phyloP scores from a whole-genome alignment of 2,113 vertebrate species.

The Laticauda colubrina region DNA sequence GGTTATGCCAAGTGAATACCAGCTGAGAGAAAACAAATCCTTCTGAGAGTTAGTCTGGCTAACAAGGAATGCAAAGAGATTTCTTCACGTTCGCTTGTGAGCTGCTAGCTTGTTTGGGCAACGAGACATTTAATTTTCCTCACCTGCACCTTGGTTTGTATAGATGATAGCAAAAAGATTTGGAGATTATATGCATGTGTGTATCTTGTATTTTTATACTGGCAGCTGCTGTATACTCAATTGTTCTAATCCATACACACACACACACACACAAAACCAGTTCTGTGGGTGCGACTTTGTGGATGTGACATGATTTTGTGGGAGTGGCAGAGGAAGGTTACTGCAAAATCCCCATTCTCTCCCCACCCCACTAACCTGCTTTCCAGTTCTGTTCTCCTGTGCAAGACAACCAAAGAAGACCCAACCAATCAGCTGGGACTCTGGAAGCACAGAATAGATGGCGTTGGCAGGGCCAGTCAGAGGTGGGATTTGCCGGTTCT shows the following conservation, averaged over 20 bases:
- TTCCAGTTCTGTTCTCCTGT: too few species aligned
- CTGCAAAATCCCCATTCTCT: too few species aligned
- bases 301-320: too few species aligned
- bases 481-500: too few species aligned
- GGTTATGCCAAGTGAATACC: slow-evolving; percentile 58
- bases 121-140: neutral
- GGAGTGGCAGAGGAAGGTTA: too few species aligned
- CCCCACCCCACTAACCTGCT: too few species aligned
- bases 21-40: slow-evolving; percentile 34
- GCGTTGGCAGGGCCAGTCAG: too few species aligned
- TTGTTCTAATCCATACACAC: neutral
- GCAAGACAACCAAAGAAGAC: too few species aligned
- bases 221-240: neutral
- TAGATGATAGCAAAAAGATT: neutral
- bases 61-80: slow-evolving; percentile 16
- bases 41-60: slow-evolving; percentile 31
- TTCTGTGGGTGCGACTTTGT: too few species aligned
- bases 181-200: neutral
- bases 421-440: too few species aligned
- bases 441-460: too few species aligned
- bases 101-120: neutral
- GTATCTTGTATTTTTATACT: neutral
- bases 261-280: too few species aligned
- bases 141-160: neutral
- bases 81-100: neutral